A percentile compares a stretch with the other conserved stretches of the same genome.
These are phyloP conservation scores for Danionella cerebrum DNA, from an alignment of 2,113 vertebrate species.

Conservation along the genomic window DNA sequence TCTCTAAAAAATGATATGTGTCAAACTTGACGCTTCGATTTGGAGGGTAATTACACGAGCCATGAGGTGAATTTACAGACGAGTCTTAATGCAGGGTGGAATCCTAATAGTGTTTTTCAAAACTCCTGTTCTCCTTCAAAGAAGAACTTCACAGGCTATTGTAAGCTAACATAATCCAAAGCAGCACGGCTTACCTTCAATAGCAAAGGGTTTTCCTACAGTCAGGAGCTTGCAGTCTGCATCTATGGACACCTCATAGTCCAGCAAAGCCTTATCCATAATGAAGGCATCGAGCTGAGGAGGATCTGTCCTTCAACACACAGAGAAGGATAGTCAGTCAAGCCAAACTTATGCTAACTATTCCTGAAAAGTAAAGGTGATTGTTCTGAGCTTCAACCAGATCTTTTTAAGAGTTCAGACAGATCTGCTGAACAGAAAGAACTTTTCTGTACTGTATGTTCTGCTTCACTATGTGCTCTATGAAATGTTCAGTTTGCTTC, in stretches of 20 bases:
- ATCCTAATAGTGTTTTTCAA: background rate
- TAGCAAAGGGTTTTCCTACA: slow-evolving; percentile 93
- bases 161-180: background rate
- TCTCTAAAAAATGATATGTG: slow-evolving; percentile 6
- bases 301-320: slow-evolving; percentile 76
- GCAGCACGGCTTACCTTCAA: slow-evolving; percentile 74
- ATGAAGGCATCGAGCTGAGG: slow-evolving; percentile 91
- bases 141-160: background rate
- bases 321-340: slow-evolving; percentile 27
- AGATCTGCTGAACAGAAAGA: background rate
- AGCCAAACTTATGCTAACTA: background rate
- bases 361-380: background rate
- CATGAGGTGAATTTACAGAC: background rate
- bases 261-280: slow-evolving; percentile 97
- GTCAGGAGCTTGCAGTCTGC: slow-evolving; percentile 92
- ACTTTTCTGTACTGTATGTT: background rate
- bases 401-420: background rate
- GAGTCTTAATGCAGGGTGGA: background rate
- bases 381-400: background rate
- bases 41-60: slow-evolving; percentile 10
- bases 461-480: background rate
- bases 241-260: slow-evolving; percentile 94
- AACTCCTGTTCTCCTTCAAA: background rate
- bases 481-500: background rate
- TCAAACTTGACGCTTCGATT: background rate